Percentiles rank a stretch among this genome's conserved stretches.
These are phyloP conservation scores for Pangasius macronema DNA, from an alignment of 2,797 vertebrate species.

Conservation along the genomic window DNA sequence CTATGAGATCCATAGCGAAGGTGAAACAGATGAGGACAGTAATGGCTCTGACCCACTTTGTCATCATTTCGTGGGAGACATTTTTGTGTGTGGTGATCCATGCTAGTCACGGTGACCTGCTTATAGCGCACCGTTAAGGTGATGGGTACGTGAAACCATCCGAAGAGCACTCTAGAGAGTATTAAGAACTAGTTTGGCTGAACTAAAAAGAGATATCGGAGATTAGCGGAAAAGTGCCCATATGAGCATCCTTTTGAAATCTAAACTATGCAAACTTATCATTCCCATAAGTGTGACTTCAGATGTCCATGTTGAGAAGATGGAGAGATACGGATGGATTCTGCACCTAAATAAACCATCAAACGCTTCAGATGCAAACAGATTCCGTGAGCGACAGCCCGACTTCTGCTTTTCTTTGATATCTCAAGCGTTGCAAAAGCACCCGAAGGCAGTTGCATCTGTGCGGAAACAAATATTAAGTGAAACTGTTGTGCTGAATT, in stretches of 20 bases:
- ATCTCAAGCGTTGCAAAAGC: conserved; percentile 24
- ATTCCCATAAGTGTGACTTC: background rate
- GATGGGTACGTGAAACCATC: background rate
- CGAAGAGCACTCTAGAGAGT: background rate
- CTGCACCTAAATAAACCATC: conserved; percentile 15
- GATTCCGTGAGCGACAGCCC: background rate
- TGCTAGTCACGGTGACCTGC: conserved; percentile 10
- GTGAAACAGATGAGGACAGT: conserved; percentile 20
- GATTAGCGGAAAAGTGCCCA: background rate
- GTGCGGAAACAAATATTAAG: conserved; percentile 30
- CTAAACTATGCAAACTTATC: background rate
- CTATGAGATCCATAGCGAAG: conserved; percentile 20
- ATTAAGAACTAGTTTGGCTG: background rate
- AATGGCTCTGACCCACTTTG: conserved; percentile 22
- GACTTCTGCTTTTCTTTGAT: conserved; percentile 17
- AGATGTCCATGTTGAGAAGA: conserved; percentile 11
- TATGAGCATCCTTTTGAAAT: background rate
- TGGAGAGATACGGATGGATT: background rate
- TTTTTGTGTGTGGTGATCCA: conserved; percentile 14
- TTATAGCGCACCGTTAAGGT: background rate
- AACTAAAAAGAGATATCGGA: background rate
- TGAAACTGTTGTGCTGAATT: conserved; percentile 6
- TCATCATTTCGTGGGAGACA: conserved; percentile 17
- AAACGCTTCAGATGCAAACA: conserved; percentile 12
- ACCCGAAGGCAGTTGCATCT: conserved; percentile 14